These are phyloP conservation scores for Amphimallon solstitiale DNA, from an alignment of 2,888 invertebrate genomes.

Conservation along the genomic window DNA sequence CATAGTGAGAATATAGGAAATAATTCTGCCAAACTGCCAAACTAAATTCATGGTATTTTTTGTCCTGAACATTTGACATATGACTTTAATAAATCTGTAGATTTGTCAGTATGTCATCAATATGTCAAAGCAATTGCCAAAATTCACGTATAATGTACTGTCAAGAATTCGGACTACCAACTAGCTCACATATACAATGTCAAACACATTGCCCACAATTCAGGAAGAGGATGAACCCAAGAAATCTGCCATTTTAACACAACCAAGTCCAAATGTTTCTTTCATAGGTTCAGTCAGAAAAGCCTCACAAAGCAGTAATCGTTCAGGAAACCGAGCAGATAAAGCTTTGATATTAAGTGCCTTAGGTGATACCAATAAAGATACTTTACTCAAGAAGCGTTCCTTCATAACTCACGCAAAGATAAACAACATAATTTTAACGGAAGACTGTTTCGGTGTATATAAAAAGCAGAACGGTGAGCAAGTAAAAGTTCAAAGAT, in stretches of 20 bases:
- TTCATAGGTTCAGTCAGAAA: background rate
- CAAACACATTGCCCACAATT: constrained; percentile 7
- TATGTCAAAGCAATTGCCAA: background rate
- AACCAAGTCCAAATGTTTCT: no score
- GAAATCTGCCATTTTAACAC: no score
- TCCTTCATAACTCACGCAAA: constrained; percentile 29
- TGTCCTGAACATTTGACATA: no score
- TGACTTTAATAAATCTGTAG: no score
- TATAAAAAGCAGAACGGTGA: constrained; percentile 50
- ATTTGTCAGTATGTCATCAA: no score
- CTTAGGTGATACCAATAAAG: background rate
- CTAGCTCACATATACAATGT: constrained; percentile 3
- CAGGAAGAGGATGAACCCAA: constrained; percentile 6
- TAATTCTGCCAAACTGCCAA: no score
- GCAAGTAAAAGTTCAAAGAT: constrained; percentile 65
- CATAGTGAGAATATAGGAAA: no score
- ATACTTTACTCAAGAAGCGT: background rate
- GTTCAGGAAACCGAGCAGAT: no score
- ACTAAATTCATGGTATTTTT: no score
- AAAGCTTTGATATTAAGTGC: no score
- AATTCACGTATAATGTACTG: constrained; percentile 14
- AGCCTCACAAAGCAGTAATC: background rate
- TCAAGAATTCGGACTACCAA: no score
- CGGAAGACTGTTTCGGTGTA: constrained; percentile 56
- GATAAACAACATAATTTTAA: constrained; percentile 49